Conservation (phyloP, 2,797 vertebrate genomes). For the Sarcoramphus papa region DNA sequence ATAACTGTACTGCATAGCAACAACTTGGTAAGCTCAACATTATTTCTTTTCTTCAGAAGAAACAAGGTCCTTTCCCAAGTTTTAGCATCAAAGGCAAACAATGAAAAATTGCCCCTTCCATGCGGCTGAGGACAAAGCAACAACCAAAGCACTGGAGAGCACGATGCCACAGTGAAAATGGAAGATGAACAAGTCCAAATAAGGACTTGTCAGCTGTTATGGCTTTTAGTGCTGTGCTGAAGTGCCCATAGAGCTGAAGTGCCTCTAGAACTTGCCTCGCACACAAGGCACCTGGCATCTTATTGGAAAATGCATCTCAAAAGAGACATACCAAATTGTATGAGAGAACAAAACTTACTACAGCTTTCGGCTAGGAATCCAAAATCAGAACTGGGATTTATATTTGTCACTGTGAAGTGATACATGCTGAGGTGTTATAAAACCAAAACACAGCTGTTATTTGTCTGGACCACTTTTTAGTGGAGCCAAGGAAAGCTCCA, state of each 20-base stretch:
- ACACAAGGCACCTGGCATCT: background rate
- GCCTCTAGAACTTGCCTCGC: background rate
- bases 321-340: background rate
- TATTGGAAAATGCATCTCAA: background rate
- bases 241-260: background rate
- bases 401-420: background rate
- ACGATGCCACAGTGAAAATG: background rate
- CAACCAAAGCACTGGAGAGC: background rate
- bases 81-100: background rate
- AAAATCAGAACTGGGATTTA: background rate
- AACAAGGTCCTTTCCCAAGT: background rate
- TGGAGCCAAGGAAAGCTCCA: background rate
- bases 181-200: background rate
- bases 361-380: background rate
- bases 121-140: background rate
- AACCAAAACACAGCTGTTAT: background rate
- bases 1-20: background rate
- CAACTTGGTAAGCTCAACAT: background rate
- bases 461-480: background rate
- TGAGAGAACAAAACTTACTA: background rate
- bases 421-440: background rate
- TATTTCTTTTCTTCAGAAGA: background rate
- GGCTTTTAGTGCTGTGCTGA: background rate
- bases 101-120: background rate
- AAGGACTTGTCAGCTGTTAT: background rate